Base-by-base conservation (phyloP, 92 coral and sea anemone species). In the Palythoa heliodiscus region DNA sequence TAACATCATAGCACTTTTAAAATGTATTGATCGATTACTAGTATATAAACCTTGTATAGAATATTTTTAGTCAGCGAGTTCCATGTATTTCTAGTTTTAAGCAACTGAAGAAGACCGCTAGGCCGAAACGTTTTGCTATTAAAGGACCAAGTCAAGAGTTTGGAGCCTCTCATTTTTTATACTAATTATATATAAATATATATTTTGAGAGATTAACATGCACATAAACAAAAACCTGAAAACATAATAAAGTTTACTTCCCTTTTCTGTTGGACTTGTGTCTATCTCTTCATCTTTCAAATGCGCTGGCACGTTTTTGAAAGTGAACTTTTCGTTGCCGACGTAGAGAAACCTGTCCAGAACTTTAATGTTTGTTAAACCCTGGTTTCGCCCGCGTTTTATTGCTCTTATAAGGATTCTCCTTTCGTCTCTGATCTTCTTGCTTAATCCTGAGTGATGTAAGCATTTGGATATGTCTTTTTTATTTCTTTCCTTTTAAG, bases 211-310 rank as follows among this genome's bases (percentile, higher is more conserved):
- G 50, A 71, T 35, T 37, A 71, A 71, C 35, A 71, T 71, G 76
- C 52, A 71, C 14, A 37, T 37, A 40, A 71, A 71, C 76, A 5
- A 71, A 71, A 38, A 20, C n/a, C 52, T 43, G 48, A n/a, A 43
- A 43, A 43, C 52, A 71, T 71, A 37, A 37, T 20, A 25, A 68
- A 68, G 72, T 68, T 19, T 68, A 25, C 13, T 48, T 71, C 37
- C 76, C 76, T n/a, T 71, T 71, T 71, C 52, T 71, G 76, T 71
- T 71, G 76, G 53, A 40, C 14, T 20, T 71, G 14, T 47, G 11
- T 15, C 76, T 20, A 71, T n/a, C 76, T 71, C 76, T 48, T 71
- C 76, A 71, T 71, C 76, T 43, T 71, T 71, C 76, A 71, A 71
- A 71, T 71, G 16, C 52, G 76, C 35, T 71, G 76, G 76, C n/a